Percentiles rank a stretch among this genome's conserved stretches.
Conservation (phyloP, 2,113 vertebrate species). For the Mesembrinibis cayennensis region DNA sequence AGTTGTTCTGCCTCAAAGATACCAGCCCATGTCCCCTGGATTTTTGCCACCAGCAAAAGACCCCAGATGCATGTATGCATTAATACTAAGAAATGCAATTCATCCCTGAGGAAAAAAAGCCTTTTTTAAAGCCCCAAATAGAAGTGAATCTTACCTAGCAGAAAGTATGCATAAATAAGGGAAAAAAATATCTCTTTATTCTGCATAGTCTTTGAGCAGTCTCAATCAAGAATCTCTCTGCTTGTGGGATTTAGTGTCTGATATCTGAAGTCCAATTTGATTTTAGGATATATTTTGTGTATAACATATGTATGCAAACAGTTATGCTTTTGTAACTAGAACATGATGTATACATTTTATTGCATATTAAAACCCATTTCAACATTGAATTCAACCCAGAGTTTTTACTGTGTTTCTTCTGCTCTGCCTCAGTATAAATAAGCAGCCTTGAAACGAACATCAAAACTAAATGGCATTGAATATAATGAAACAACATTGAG, state of each 20-base stretch:
- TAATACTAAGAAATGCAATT: not conserved
- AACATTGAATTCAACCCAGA: conserved; percentile 32
- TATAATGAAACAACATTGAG: conserved; percentile 74
- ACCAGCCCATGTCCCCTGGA: not conserved
- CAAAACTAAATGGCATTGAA: conserved; percentile 78
- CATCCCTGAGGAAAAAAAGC: not conserved
- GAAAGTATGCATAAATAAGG: not conserved
- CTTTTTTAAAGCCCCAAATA: not conserved
- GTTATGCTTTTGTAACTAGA: not conserved
- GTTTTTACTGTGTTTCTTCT: conserved; percentile 37
- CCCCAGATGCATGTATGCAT: not conserved
- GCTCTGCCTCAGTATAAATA: conserved; percentile 67
- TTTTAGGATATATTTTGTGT: not conserved
- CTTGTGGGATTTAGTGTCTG: not conserved
- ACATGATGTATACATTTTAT: not conserved
- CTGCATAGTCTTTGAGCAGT: not conserved
- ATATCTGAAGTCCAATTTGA: not conserved
- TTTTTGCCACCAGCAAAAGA: not conserved
- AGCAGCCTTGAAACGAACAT: conserved; percentile 77
- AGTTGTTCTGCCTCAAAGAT: not conserved
- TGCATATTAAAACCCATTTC: conserved; percentile 5
- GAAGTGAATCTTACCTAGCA: not conserved
- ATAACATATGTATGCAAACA: not conserved
- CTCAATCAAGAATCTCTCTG: not conserved
- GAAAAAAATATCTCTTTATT: not conserved